phyloP scores from a whole-genome alignment of 2,797 vertebrate genomes.

The Eulemur rubriventer region DNA sequence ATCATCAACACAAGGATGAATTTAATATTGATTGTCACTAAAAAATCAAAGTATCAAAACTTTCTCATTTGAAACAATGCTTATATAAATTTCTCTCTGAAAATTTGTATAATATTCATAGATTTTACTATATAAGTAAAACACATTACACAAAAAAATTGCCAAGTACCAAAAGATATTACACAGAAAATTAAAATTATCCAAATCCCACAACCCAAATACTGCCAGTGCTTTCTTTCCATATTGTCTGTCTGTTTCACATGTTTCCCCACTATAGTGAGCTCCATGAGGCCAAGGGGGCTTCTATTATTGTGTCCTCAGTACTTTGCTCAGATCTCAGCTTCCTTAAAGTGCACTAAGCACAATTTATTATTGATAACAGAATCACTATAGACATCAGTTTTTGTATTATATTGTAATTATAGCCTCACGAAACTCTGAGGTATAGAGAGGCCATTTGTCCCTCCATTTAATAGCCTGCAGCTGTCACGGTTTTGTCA shows the following conservation, averaged over 20 bases:
- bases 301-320: not conserved
- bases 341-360: slow-evolving; percentile 1
- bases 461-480: not conserved
- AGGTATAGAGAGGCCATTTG: not conserved
- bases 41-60: not conserved
- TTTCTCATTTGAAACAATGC: not conserved
- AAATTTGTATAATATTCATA: not conserved
- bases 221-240: not conserved
- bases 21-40: not conserved
- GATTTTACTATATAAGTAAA: not conserved
- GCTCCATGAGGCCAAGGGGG: not conserved
- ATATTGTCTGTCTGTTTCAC: not conserved
- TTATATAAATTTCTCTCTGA: slow-evolving; percentile 19
- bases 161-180: not conserved
- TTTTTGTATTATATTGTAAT: not conserved
- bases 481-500: not conserved
- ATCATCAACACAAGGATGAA: not conserved
- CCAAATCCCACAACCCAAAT: not conserved
- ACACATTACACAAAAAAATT: not conserved
- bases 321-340: not conserved
- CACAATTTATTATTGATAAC: not conserved
- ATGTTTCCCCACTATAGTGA: not conserved
- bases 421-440: not conserved
- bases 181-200: not conserved
- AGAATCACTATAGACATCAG: not conserved